Evolutionary conservation across 1,140 invertebrate species (phyloP), one percentile per base, ranked within the genome.

Genomic region (Saxidomus purpurata): DNA sequence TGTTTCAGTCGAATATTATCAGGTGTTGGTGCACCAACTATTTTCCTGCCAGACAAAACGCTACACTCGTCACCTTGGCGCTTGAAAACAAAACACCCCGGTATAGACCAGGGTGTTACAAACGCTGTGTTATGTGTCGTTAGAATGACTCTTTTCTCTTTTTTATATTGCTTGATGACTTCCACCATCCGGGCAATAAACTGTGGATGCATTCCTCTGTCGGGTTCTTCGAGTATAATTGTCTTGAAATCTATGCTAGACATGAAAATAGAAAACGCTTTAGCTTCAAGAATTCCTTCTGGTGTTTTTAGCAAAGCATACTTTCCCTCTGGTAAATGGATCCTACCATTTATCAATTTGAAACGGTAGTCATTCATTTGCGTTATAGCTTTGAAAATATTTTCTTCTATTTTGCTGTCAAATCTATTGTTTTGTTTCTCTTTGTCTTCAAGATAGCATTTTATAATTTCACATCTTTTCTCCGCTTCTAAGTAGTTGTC

Each of bases 131-230:
- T 74, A 28, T 74, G 34, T 19, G 69, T 74, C 11, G 69, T 74
- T 15, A 74, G 34, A 36, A 74, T 74, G 22, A 74, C 69, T 19
- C 17, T 11, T 74, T 74, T 74, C 11, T 43, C n/a, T 36, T 74
- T 8, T 43, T 36, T 43, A 8, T 74, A n/a, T 22, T 36, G 25
- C 13, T 19, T 31, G 4, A 74, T 74, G 11, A 43, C 69, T 43
- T 74, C 6, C 40, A 36, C 15, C 69, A 74, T 74, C 13, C 69
- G 13, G 19, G 34, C 34, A 36, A 36, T 43, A 36, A 77, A 47
- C 38, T 77, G 74, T 19, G 74, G 74, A 49, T 77, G 74, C 74
- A 77, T 77, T 3, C 74, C 74, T 31, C 74, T 43, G 28, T 77
- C 74, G 3, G 74, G 74, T 47, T 77, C 74, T 22, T 77, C 74